Evolutionary conservation across 2,797 vertebrate genomes (phyloP), one percentile per base, ranked within the genome.

Genomic region (Benthosema pterotum): DNA sequence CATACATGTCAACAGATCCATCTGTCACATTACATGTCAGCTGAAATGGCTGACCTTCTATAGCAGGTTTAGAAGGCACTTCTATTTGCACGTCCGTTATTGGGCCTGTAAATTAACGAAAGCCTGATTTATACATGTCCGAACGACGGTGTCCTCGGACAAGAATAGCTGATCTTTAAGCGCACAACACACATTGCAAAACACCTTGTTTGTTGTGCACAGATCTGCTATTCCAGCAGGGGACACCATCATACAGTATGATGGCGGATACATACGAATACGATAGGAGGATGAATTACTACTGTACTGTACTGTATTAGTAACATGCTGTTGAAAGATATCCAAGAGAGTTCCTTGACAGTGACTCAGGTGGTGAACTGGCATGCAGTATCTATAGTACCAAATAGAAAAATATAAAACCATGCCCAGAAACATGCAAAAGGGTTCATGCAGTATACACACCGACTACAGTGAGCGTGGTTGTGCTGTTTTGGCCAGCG

Each of bases 1-100:
- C 28, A n/a, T 72, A 5, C 32, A 38, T 38, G 13, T 56, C 47
- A 61, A 17, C 61, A 54, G 59, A 12, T 68, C 84, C 86, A 46
- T 38, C 32, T 9, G 56, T 72, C 15, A 75, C 71, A 8, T 59
- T 74, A 51, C 89, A 92, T 6, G 15, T 85, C 14, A 91, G 45
- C 1, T 11, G 19, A 42, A 78, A 84, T 0, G 9, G 1, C 13
- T 52, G 0, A 59, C 67, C 80, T 52, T 78, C 72, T 32, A 76
- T 60, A 15, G 85, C 67, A 22, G 13, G 5, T 15, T 18, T 6
- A 7, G 45, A 55, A 5, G 51, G 32, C 3, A 52, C 0, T 7
- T 58, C 45, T 5, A 91, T 16, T 15, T 48, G 5, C 1, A 83
- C 71, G 3, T 45, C 0, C 6, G 28, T 14, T 55, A 85, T 68